Evolutionary conservation across 2,888 invertebrate genomes (phyloP), one percentile per base, ranked within the genome.

Genomic region (Orthosia incerta): DNA sequence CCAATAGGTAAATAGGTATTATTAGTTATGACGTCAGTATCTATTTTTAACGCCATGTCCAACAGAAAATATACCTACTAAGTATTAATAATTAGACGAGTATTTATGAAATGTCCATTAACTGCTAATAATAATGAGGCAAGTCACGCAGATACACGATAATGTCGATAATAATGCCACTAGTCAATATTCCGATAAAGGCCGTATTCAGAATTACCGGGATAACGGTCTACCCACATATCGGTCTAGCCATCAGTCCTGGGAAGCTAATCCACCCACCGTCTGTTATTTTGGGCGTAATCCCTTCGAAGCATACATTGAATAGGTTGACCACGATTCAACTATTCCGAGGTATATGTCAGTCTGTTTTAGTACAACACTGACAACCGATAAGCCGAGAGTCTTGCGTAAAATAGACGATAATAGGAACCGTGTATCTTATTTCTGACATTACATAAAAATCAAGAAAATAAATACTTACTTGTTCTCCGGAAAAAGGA

Each of bases 241-340:
- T 70, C 56, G 39, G 63, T 59, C 53, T 45, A 31, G 63, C 74
- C 62, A 69, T 59, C 79, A 26, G 73, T 73, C 31, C 56, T 56
- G 73, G 51, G 20, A 63, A 70, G 63, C 59, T 81, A 74, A 81
- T 83, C 80, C 80, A 23, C 56, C 60, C 46, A 46, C 56, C 80
- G 80, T 66, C 74, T 83, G 83, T 79, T 81, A 83, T 80, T 81
- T 81, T 70, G 55, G 61, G 53, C 31, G 61, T 80, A 82, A 80
- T 74, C 79, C 74, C 23, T 74, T 66, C 59, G 63, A 53, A 51
- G 62, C 53, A 74, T 56, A 78, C 45, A 67, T 73, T 79, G 74
- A 64, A 71, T 70, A 57, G 63, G 50, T 60, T 67, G 31, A 66
- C 59, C 83, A 79, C 74, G 15, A 74, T 63, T 51, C 53, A 56